Evolutionary conservation across 2,113 vertebrate genomes (phyloP), one percentile per base, ranked within the genome.

Genomic region (Neodontobutis hainanensis): DNA sequence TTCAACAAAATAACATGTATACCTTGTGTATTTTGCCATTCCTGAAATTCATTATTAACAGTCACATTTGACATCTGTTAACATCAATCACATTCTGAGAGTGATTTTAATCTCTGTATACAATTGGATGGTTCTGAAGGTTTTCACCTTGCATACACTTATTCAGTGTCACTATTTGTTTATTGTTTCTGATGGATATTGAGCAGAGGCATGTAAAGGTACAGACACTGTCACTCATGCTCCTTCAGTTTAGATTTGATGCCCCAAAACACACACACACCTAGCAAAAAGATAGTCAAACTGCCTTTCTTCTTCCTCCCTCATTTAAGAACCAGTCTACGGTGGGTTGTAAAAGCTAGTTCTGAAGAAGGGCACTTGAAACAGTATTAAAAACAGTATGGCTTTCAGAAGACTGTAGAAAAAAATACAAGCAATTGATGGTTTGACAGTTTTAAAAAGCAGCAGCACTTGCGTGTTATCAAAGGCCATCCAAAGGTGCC

Each of bases 361-460:
- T 87, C 61, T 65, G 70, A 70, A 80, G 48, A 86, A 84, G 75
- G 84, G 77, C 81, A 86, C 70, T 84, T 87, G 44, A 81, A 77
- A 79, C 56, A 15, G 76, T 15, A 50, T 58, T 43, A 15, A 63
- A 75, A 58, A 46, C 61, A 55, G 48, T 70, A 79, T 86, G 74
- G 72, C 78, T 88, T 66, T 83, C 42, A 45, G 45, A 52, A 73
- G 58, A 81, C 69, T 59, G 64, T 58, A 36, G 1, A 52, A 61
- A 48, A 64, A 69, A 60, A 50, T 27, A 38, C 11, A 6, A 40
- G 53, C 11, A 3, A 55, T 34, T 0, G n/a, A 50, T 42, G 68
- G 43, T 62, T 57, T 65, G 46, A 72, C 27, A 79, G 64, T 69
- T 47, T 19, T 47, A 61, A 66, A 62, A 68, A 78, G 68, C 76